A percentile compares a stretch with the other conserved stretches of the same genome.
Conservation (phyloP, 2,888 invertebrate genomes). For the Eristalis pertinax region DNA sequence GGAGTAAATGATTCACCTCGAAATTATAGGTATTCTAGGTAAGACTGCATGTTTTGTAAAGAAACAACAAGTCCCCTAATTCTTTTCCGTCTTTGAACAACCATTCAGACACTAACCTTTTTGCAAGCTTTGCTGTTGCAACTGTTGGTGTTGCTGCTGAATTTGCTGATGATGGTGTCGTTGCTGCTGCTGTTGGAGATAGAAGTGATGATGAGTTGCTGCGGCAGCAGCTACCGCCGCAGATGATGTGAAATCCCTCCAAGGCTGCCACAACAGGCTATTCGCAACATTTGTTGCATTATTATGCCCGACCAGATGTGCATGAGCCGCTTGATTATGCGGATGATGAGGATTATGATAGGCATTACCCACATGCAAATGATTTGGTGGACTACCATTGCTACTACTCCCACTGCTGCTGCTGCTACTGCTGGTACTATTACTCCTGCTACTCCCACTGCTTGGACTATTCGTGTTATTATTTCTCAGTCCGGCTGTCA, state of each 20-base stretch:
- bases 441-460: constrained; percentile 3
- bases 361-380: constrained; percentile 54
- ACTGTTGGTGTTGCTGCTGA: constrained; percentile 55
- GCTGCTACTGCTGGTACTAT: constrained; percentile 41
- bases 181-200: constrained; percentile 78
- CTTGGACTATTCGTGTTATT: constrained; percentile 57
- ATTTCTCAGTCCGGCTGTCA: constrained; percentile 72
- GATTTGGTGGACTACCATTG: constrained; percentile 61
- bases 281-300: constrained; percentile 77
- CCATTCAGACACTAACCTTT: constrained; percentile 75
- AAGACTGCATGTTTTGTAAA: too few species aligned
- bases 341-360: constrained; percentile 69
- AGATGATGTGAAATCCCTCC: constrained; percentile 79
- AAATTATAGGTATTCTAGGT: too few species aligned
- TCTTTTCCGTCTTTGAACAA: background rate
- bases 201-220: constrained; percentile 78
- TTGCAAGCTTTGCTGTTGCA: constrained; percentile 73
- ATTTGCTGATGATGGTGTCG: constrained; percentile 75
- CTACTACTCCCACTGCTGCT: constrained; percentile 52
- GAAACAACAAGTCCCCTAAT: background rate
- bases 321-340: constrained; percentile 70
- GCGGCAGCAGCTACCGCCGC: constrained; percentile 72
- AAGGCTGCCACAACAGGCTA: constrained; percentile 80
- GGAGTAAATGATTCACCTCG: too few species aligned
- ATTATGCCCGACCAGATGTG: constrained; percentile 55